These are phyloP conservation scores for Sitobion miscanthi DNA, from an alignment of 1,140 invertebrate species.

Conservation along the genomic window DNA sequence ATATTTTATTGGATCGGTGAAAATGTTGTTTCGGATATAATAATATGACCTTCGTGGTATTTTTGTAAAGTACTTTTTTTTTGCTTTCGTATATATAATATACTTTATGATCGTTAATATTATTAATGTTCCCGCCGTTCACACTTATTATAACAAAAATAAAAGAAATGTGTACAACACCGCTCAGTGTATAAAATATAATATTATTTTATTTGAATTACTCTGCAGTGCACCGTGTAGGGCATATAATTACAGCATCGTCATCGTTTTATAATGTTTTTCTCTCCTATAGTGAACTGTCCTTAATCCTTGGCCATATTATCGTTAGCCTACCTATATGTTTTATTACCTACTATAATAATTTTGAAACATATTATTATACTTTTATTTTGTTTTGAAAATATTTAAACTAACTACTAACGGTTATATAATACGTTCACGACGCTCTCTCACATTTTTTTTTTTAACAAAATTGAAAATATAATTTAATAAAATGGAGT, in stretches of 20 bases:
- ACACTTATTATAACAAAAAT: slow-evolving; percentile 26
- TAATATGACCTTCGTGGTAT: not conserved
- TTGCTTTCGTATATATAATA: not conserved
- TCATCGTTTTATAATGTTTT: slow-evolving; percentile 35
- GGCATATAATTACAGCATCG: not conserved
- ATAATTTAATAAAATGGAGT: not conserved
- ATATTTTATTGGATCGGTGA: not conserved
- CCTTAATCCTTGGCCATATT: slow-evolving; percentile 13
- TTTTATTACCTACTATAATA: not conserved
- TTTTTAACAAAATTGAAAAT: not conserved
- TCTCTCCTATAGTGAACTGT: not conserved
- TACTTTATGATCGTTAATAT: slow-evolving; percentile 22
- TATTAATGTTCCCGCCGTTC: slow-evolving; percentile 30
- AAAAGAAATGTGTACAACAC: not conserved
- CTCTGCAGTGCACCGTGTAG: not conserved
- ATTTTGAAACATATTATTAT: not conserved
- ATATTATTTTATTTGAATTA: slow-evolving; percentile 2
- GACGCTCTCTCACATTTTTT: not conserved
- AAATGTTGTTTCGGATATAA: slow-evolving; percentile 2
- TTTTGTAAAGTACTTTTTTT: not conserved
- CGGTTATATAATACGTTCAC: not conserved
- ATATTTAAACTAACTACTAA: not conserved
- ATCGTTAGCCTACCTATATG: not conserved
- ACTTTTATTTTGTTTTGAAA: not conserved
- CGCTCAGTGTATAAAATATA: not conserved